Percentiles rank a stretch among this genome's conserved stretches.
Evolutionary conservation across 1,140 invertebrate genomes (phyloP).

Genomic region (Gryllus bimaculatus): DNA sequence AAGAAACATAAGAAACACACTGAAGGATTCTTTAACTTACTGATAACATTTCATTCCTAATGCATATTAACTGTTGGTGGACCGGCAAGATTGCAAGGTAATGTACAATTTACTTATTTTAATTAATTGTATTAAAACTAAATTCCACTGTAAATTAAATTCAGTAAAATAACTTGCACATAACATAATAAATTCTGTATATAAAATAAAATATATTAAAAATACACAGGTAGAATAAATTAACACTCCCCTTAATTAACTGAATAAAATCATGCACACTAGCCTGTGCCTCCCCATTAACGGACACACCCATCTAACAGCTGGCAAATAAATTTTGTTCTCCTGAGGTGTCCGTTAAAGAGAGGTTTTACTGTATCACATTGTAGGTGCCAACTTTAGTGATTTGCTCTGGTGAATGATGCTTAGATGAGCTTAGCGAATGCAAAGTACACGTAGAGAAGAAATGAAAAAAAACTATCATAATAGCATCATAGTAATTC

Average conservation of each 20-base stretch:
- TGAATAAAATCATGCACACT: not conserved
- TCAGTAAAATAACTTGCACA: not conserved
- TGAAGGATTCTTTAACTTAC: slow-evolving; percentile 2
- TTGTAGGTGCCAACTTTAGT: not conserved
- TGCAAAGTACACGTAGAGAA: not conserved
- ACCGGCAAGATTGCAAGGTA: not conserved
- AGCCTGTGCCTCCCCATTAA: not conserved
- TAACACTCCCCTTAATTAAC: not conserved
- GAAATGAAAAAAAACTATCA: not conserved
- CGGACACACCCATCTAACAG: not conserved
- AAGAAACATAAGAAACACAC: slow-evolving; percentile 5
- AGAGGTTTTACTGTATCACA: slow-evolving; percentile 4
- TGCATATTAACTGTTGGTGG: slow-evolving; percentile 4
- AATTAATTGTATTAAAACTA: slow-evolving; percentile 2
- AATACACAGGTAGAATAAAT: not conserved
- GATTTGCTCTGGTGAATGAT: not conserved
- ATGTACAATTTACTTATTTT: slow-evolving; percentile 6
- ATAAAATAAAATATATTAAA: not conserved
- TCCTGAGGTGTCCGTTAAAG: not conserved
- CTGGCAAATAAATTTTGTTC: not conserved
- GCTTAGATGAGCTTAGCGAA: not conserved
- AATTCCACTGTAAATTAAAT: not conserved
- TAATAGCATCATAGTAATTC: not conserved
- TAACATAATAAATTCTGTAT: not conserved
- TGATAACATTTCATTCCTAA: slow-evolving; percentile 5